Base-by-base conservation (phyloP, 2,888 invertebrate species). In the Dryococelus australis region DNA sequence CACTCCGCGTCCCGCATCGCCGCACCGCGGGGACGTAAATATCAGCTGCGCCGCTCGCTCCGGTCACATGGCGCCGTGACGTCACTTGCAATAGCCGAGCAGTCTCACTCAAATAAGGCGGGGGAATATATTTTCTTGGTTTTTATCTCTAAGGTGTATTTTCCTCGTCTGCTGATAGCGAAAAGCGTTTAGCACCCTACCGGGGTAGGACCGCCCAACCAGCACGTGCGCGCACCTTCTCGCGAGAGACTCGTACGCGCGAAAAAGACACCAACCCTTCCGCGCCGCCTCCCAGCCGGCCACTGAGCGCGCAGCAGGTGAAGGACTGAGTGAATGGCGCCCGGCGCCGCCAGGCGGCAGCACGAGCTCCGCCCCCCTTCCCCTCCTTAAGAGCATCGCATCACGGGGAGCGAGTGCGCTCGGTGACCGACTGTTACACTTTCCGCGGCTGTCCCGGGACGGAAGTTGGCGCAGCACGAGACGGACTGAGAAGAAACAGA, bases 351-450 rank as follows among this genome's bases (percentile, higher is more conserved):
- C n/a, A 65, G 65, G 65, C 65, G 65, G 65, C 65, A 65, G 65
- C 65, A 65, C 24, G 65, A n/a, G 13, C 24, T n/a, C 65, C n/a
- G 8, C n/a, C 65, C 65, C 24, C 20, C n/a, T 3, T 24, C 24
- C 8, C n/a, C 65, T 1, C 65, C 65, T 16, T 0, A 16, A 8
- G 13, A 13, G n/a, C 65, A 2, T 8, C n/a, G 0, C 65, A 65
- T n/a, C 65, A 8, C 65, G 24, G 65, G 12, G n/a, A 65, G 24
- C n/a, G n/a, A n/a, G 24, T 65, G 65, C n/a, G 20, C 65, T 65
- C 65, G 65, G 65, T 65, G 65, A 65, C 65, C 65, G 65, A 65
- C 65, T 65, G 65, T 65, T 65, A 65, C 65, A 65, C 65, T 65
- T 65, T 65, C 65, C 65, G n/a, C 65, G 65, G 47, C 16, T 47